A percentile compares a stretch with the other conserved stretches of the same genome.
Conservation (phyloP, 2,888 invertebrate species). For the Psococerastis gibbosa region DNA sequence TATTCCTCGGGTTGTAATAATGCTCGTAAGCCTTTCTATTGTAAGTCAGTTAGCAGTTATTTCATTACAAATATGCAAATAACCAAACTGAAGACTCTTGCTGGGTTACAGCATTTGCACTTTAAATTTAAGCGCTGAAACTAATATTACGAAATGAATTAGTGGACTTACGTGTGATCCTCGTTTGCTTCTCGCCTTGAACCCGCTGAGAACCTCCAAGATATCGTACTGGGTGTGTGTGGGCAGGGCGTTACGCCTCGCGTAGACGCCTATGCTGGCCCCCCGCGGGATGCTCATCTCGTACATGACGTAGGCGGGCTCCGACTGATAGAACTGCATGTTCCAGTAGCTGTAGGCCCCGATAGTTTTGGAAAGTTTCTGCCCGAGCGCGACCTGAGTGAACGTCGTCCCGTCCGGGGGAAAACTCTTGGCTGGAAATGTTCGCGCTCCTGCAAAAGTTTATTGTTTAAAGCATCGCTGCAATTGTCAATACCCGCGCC, state of each 20-base stretch:
- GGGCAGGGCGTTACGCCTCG: slow-evolving; percentile 79
- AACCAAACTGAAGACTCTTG: no score
- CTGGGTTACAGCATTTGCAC: no score
- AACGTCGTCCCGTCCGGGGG: slow-evolving; percentile 87
- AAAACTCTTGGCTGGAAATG: slow-evolving; percentile 75
- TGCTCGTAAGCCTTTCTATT: neutral
- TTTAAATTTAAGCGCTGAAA: no score
- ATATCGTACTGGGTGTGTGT: slow-evolving; percentile 95
- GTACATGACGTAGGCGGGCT: slow-evolving; percentile 84
- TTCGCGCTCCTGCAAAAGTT: slow-evolving; percentile 56
- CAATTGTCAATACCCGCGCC: no score
- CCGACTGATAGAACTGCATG: slow-evolving; percentile 90
- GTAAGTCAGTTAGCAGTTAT: no score
- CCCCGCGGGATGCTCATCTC: slow-evolving; percentile 85
- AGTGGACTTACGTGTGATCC: slow-evolving; percentile 68
- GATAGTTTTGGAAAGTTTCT: slow-evolving; percentile 73
- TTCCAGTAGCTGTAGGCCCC: slow-evolving; percentile 93
- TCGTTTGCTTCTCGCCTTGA: slow-evolving; percentile 65
- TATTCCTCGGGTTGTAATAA: neutral
- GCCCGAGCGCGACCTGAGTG: slow-evolving; percentile 72
- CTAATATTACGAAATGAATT: no score
- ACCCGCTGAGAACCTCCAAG: slow-evolving; percentile 78
- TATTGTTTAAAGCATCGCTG: no score
- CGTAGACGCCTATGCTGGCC: slow-evolving; percentile 87
- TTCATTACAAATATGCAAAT: no score